These are phyloP conservation scores for Heliangelus exortis DNA, from an alignment of 2,797 vertebrate species.

Conservation along the genomic window DNA sequence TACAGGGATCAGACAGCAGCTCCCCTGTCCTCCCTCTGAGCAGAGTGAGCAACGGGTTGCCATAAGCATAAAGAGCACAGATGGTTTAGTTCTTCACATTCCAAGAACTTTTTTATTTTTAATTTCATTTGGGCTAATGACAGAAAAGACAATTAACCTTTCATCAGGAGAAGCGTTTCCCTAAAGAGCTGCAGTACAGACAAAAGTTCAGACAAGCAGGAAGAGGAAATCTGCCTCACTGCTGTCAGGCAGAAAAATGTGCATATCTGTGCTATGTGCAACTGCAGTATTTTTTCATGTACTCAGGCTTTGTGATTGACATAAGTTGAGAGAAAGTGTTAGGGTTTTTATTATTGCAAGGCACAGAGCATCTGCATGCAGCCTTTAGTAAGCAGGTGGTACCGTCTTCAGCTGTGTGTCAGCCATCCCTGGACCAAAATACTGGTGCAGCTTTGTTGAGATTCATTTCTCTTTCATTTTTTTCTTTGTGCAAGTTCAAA, in stretches of 20 bases:
- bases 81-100: neutral
- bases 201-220: neutral
- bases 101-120: neutral
- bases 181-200: neutral
- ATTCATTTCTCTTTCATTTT: neutral
- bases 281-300: neutral
- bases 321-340: neutral
- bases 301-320: neutral
- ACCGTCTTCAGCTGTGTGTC: neutral
- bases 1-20: neutral
- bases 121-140: neutral
- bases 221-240: neutral
- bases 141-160: constrained; percentile 24
- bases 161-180: neutral
- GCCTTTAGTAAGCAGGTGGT: neutral
- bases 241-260: neutral
- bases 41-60: neutral
- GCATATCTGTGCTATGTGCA: neutral
- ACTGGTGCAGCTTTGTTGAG: neutral
- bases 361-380: neutral
- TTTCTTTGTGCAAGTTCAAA: neutral
- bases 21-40: neutral
- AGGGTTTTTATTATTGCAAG: neutral
- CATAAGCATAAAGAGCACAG: neutral
- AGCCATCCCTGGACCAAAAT: neutral